Conservation (phyloP, 2,113 vertebrate species). For the Pan troglodytes region NHGRI_mPanTro3-v2.1_pri NC_072409.2:34499501-34500000, state of each 20-base stretch:
- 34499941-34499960: constrained; percentile 19
- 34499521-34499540: neutral
- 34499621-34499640: constrained; percentile 13
- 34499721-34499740: constrained; percentile 65
- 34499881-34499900: neutral
- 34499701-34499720: constrained; percentile 68
- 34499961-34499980: constrained; percentile 34
- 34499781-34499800: neutral
- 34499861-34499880: neutral
- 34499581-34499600: neutral
- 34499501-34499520: neutral
- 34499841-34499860: neutral
- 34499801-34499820: neutral
- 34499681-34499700: constrained; percentile 76
- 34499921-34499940: neutral
- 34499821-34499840: neutral
- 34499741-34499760: constrained; percentile 36
- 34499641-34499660: constrained; percentile 48
- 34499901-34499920: neutral
- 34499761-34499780: constrained; percentile 13
- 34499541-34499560: neutral
- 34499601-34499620: constrained; percentile 41
- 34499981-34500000: neutral
- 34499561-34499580: neutral
- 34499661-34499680: constrained; percentile 77